Conservation (phyloP, 2,113 vertebrate species). For the Calypte anna region DNA sequence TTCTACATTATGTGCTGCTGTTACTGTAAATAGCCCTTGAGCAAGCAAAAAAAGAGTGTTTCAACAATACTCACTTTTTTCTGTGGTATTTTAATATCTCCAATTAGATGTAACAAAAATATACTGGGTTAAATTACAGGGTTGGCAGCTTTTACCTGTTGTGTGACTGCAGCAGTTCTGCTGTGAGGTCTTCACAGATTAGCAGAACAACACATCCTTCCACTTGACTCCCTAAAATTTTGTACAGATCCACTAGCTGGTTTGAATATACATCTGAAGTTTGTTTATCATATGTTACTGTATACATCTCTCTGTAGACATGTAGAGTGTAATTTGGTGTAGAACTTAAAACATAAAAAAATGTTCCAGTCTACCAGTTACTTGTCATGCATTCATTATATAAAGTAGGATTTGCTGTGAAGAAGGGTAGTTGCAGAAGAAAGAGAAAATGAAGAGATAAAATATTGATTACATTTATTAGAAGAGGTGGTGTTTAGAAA, state of each 20-base stretch:
- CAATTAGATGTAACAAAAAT: background rate
- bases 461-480: too few relatives aligned
- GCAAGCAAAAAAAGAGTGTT: background rate
- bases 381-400: background rate
- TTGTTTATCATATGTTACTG: background rate
- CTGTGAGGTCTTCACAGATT: background rate
- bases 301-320: background rate
- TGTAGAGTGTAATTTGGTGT: background rate
- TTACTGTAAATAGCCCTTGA: background rate
- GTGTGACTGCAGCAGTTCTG: background rate
- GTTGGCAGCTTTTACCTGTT: background rate
- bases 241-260: background rate
- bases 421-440: background rate
- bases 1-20: background rate
- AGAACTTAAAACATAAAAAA: background rate
- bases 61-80: background rate
- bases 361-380: background rate
- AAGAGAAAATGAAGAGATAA: background rate
- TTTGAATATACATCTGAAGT: background rate
- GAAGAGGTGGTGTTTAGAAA: background rate
- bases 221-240: background rate
- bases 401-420: background rate
- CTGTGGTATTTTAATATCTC: background rate
- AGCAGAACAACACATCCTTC: background rate
- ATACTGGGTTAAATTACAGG: background rate